Evolutionary conservation across 2,888 invertebrate species (phyloP), one percentile per base, ranked within the genome.

Genomic region (Ganaspis brasiliensis): DNA sequence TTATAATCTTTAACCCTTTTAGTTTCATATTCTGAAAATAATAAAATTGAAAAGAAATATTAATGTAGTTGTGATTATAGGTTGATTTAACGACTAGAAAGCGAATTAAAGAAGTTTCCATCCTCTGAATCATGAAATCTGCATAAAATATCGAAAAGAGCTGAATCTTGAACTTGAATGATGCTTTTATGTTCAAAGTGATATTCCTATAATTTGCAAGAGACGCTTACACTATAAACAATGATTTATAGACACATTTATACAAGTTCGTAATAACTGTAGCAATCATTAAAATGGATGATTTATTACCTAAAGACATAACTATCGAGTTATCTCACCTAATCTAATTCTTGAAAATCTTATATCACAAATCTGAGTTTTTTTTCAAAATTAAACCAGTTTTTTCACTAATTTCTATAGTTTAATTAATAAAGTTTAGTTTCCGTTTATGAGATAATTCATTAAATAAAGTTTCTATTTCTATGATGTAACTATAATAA

Each of bases 231-330:
- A 35, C 61, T 35, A 35, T 61, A 61, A 61, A 61, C 35, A 31
- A 16, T 61, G 61, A 61, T 61, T 61, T 61, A 61, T 31, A 61
- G 31, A 35, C 35, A 35, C 35, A 61, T n/a, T 59, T 59, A 26
- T 61, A 35, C 35, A 61, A 35, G 61, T 61, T 35, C 61, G 61
- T 61, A 61, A 61, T 61, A 61, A 61, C 61, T 61, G 19, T 61
- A 61, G 61, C 61, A 61, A 35, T 61, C 61, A 35, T 35, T 61
- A 35, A 35, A 61, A 61, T 61, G 35, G 35, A 4, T 61, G 61
- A 61, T 61, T 61, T 61, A 61, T 61, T 35, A 9, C 16, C 6
- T 6, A 16, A 8, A 61, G 61, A 35, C 35, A 35, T 61, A 61
- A 37, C 61, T 16, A 61, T 61, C 19, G n/a, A 35, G 19, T 61